Evolutionary conservation across 2,113 vertebrate species (phyloP), one percentile per base, ranked within the genome.

Genomic region (Aptenodytes forsteri): DNA sequence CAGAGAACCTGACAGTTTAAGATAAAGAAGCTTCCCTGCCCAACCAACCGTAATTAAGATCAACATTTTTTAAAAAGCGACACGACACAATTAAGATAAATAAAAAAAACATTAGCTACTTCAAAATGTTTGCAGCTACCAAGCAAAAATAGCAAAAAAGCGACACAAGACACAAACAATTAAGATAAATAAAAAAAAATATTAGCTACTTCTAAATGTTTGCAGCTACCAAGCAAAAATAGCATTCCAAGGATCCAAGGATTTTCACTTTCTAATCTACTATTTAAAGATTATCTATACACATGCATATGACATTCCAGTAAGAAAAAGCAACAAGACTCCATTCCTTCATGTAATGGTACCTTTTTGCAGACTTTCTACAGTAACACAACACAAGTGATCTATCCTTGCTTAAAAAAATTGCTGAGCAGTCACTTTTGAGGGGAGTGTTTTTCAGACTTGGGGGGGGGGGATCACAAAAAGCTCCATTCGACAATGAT

Each of bases 1-100:
- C 96, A 75, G 59, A 84, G 83, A 93, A 92, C 64, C 92, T 97
- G 96, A 49, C 84, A 69, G 56, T 9, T 79, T 61, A 27, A 96
- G 95, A 97, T 97, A 97, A 97, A 93, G 58, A 90, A 83, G 59
- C 23, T 52, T 78, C 76, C 56, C 83, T 97, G 83, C 89, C 79
- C 89, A 64, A 66, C 69, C 86, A 97, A 92, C 61, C 1, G 44
- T 76, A 96, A 86, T 54, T 77, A 83, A 73, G 40, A 58, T 62
- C 54, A 85, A 55, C 66, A 40, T 76, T 42, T 10, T 2, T 2
- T 5, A 32, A 76, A 62, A 65, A 49, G 30, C 1, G 0, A 17
- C 47, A 72, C 20, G 7, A 30, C 44, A 36, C 11, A 72, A 88
- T 83, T 52, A 61, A 32, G 32, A 54, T 26, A 47, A 64, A 49